phyloP scores from a whole-genome alignment of 1,140 invertebrate species.

The Parasteatoda tepidariorum region DNA sequence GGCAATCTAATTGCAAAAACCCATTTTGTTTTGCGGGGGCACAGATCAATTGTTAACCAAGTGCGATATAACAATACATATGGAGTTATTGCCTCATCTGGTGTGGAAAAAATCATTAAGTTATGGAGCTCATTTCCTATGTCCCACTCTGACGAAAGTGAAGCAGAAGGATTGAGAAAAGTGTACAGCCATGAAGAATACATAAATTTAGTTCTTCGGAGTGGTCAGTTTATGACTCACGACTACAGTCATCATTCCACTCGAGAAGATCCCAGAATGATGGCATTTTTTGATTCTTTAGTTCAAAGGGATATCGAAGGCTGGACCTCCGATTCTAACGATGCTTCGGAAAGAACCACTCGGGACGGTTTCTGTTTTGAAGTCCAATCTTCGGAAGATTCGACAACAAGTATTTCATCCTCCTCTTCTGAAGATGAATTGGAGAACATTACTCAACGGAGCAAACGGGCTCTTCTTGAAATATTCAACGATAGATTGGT shows the following conservation, averaged over 20 bases:
- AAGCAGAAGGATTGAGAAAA: constrained; percentile 72
- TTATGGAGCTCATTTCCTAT: constrained; percentile 83
- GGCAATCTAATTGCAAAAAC: constrained; percentile 74
- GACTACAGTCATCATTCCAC: constrained; percentile 82
- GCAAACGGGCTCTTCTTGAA: neutral
- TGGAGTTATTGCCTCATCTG: constrained; percentile 89
- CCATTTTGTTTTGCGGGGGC: constrained; percentile 86
- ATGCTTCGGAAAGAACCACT: constrained; percentile 37
- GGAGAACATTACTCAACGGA: neutral
- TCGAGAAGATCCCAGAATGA: constrained; percentile 91
- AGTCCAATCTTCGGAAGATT: constrained; percentile 17
- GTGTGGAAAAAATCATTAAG: constrained; percentile 95
- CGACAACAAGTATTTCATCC: constrained; percentile 53
- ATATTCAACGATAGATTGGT: too few species aligned
- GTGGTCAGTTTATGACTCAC: constrained; percentile 74
- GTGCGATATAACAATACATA: constrained; percentile 88
- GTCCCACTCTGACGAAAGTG: constrained; percentile 65
- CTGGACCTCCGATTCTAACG: constrained; percentile 64
- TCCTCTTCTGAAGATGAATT: constrained; percentile 48
- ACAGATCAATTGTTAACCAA: constrained; percentile 96
- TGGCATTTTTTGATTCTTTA: constrained; percentile 95
- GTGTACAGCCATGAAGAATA: constrained; percentile 90
- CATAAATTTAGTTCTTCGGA: constrained; percentile 82
- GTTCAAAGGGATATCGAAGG: constrained; percentile 87
- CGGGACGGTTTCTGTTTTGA: constrained; percentile 14